Base-by-base conservation (phyloP, 2,888 invertebrate species). In the Strigamia transsilvanica region DNA sequence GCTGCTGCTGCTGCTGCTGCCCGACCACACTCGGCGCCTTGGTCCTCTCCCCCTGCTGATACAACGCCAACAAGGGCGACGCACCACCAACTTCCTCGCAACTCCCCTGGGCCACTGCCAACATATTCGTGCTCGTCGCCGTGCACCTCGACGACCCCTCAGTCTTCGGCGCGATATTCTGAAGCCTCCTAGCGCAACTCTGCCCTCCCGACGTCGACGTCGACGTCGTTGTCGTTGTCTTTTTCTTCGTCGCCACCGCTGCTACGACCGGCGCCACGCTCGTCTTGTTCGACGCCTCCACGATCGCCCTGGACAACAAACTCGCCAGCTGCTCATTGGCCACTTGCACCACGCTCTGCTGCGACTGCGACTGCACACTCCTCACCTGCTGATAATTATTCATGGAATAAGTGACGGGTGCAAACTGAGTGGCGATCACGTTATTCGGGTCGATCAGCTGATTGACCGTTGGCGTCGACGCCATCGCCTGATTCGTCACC, bases 11-110 rank as follows among this genome's bases (percentile, higher is more conserved):
- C 83, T 80, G 51, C 18, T 51, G 51, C 15, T 18, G 12, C 51
- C 27, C 27, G 27, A 27, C 51, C 80, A 83, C 41, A n/a, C 82
- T 73, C 42, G 82, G 56, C 66, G 21, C 56, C 34, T 34, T 46
- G 9, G 10, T 15, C 13, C 61, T 79, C 21, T 82, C 61, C 27
- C 46, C 56, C 23, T 27, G 7, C 21, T 81, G 79, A n/a, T 80
- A 41, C n/a, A 80, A 81, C 32, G 84, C 81, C 66, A 84, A 81
- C 78, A 86, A 78, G 0, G 87, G 87, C 4, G 86, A 85, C 23
- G 23, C 10, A 13, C 12, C 13, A 13, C 51, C 51, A 51, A 51
- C 51, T 5, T 51, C 51, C 15, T 15, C 51, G 18, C 51, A 27
- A 27, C 27, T 27, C 27, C 27, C 12, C 51, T 3, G 15, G 7